These are phyloP conservation scores for Odocoileus hemionus DNA, from an alignment of 2,113 vertebrate genomes.

Conservation along the genomic window DNA sequence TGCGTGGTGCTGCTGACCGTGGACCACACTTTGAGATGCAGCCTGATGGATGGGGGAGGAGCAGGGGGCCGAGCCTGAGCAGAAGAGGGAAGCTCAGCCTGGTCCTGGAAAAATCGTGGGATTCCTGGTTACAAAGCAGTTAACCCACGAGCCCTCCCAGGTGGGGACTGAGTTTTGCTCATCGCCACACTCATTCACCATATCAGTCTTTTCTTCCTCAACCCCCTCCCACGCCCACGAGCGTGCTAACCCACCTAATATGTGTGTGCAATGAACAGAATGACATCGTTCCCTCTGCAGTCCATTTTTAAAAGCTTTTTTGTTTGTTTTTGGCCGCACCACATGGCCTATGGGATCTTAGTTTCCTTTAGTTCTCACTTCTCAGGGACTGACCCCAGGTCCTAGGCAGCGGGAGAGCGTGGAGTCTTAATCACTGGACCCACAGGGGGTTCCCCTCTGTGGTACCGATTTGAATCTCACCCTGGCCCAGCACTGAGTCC, in stretches of 20 bases:
- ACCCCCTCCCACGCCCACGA: fast-evolving
- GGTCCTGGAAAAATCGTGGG: neutral
- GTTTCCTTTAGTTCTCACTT: neutral
- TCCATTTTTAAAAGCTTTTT: neutral
- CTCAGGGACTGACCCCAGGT: neutral
- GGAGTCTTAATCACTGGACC: neutral
- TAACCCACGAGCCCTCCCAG: fast-evolving
- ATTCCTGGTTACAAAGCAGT: neutral
- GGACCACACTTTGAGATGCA: neutral
- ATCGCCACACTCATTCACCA: fast-evolving
- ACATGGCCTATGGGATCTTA: neutral
- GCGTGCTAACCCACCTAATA: fast-evolving
- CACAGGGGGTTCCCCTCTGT: neutral
- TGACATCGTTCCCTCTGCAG: fast-evolving
- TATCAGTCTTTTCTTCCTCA: fast-evolving
- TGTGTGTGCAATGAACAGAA: fast-evolving
- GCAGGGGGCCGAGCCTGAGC: fast-evolving
- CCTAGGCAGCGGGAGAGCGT: neutral
- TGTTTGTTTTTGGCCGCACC: neutral
- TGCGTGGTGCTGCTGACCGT: fast-evolving
- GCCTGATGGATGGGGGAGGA: neutral
- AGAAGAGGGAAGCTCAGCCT: too few relatives aligned
- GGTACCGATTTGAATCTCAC: neutral
- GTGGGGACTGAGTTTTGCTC: fast-evolving
- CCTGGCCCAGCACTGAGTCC: fast-evolving